Base-by-base conservation (phyloP, 2,113 vertebrate genomes). In the Herpailurus yagouaroundi region DNA sequence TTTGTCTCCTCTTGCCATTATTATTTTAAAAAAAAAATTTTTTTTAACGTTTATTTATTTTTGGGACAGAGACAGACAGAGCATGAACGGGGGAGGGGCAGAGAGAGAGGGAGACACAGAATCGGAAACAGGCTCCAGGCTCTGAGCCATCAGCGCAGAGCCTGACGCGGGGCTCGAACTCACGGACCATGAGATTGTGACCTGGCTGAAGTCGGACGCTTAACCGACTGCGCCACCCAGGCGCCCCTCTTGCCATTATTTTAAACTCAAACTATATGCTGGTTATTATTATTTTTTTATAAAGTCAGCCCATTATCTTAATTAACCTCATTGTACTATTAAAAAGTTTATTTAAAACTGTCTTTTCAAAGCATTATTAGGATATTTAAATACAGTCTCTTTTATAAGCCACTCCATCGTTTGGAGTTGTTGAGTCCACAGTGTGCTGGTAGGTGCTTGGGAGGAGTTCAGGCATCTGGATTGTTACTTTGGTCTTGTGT, bases 401-500 rank as follows among this genome's bases (percentile, higher is more conserved):
- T 92, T 92, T 89, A 27, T n/a, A 93, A 95, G 57, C 23, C 45
- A 8, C 63, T 52, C 23, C 48, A 23, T 66, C 29, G 7, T 90
- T 94, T 48, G 38, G 88, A 77, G 52, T 33, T 50, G 11, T 92
- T 97, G 52, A 66, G 63, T 86, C 15, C 45, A 50, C 18, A 64
- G 27, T 74, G 50, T 50, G 89, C 85, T 57, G 16, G 60, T 18
- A 25, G 36, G 91, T 86, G 52, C 69, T 91, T 94, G 33, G 86
- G 94, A 87, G 55, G 73, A 89, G 79, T 80, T 85, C 85, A 64
- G 50, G 57, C 11, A 19, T 64, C 77, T 94, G 68, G 55, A 69
- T 41, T 63, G 90, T 41, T 23, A 93, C 85, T 94, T 84, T 89
- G 88, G 85, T 91, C 95, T 98, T 95, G 88, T 5, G 14, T 33